Evolutionary conservation across 2,797 vertebrate species (phyloP), one percentile per base, ranked within the genome.

Genomic region (Sebastes ruberrimus): DNA sequence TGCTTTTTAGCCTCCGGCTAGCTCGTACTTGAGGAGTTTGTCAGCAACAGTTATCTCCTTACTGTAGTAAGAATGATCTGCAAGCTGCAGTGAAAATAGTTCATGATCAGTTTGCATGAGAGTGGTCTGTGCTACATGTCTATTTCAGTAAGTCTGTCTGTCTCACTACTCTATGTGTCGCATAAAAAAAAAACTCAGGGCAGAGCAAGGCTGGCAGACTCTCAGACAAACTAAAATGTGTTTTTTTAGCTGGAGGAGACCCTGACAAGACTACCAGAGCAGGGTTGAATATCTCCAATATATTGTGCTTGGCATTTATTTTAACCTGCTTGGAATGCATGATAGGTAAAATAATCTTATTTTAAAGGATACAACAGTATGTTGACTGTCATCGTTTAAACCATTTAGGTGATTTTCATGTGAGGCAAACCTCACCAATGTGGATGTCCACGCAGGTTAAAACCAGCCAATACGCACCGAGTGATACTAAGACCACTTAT

Each of bases 161-260:
- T 86, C 71, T 81, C 71, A 71, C 63, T 49, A 14, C 33, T 63
- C 32, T 63, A 52, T 71, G 56, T 80, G 82, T 86, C 27, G 35
- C 63, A 7, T 65, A 33, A 56, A 16, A 23, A 46, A 46, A 28
- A 33, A 72, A 80, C 88, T 88, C 87, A 90, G 89, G 90, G 82
- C 83, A 86, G 86, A 91, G 84, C 60, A 4, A 74, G 69, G 75
- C 76, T 77, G 78, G 71, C 80, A 72, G 59, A 85, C 38, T 42
- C 69, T 71, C 32, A 78, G 52, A 84, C 61, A 63, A 78, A 71
- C 11, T 32, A 2, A 52, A 33, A 16, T 70, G 10, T 52, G 18
- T 46, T 62, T 52, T 33, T 73, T 67, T 75, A 55, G 27, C 33
- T 13, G 3, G 28, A 63, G 65, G 23, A 68, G 56, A 74, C 35